Percentiles rank a stretch among this genome's conserved stretches.
Conservation (phyloP, 2,888 invertebrate genomes). For the Diabrotica balteata region DNA sequence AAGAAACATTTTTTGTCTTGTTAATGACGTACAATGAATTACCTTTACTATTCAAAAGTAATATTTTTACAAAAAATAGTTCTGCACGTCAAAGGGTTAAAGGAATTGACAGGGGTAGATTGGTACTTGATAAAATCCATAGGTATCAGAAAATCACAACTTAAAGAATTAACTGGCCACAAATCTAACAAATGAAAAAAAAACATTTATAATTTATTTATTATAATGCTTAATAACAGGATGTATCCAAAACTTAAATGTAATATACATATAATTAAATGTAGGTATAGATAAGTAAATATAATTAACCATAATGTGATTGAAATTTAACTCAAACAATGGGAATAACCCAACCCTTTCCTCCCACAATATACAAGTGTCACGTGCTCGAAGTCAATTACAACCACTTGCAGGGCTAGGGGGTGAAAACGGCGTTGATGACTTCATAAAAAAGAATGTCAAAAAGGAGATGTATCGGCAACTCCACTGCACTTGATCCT, state of each 20-base stretch:
- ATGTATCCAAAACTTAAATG: not conserved
- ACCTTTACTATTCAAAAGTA: too few species aligned
- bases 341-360: not conserved
- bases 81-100: too few species aligned
- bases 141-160: too few species aligned
- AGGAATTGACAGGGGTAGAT: too few species aligned
- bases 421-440: slow-evolving; percentile 7
- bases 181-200: too few species aligned
- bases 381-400: slow-evolving; percentile 11
- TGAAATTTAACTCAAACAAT: too few species aligned
- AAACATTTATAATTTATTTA: too few species aligned
- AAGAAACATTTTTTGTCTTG: too few species aligned
- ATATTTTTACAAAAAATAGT: too few species aligned
- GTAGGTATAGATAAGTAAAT: not conserved
- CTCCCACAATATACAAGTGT: not conserved
- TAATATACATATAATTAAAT: not conserved
- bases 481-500: slow-evolving; percentile 25
- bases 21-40: too few species aligned
- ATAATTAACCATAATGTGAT: not conserved
- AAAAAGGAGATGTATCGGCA: slow-evolving; percentile 12
- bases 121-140: too few species aligned
- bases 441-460: slow-evolving; percentile 11
- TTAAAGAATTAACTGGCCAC: too few species aligned
- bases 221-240: not conserved
- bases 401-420: slow-evolving; percentile 2